Evolutionary conservation across 2,113 vertebrate species (phyloP), one percentile per base, ranked within the genome.

Genomic region (Hydropotes inermis): DNA sequence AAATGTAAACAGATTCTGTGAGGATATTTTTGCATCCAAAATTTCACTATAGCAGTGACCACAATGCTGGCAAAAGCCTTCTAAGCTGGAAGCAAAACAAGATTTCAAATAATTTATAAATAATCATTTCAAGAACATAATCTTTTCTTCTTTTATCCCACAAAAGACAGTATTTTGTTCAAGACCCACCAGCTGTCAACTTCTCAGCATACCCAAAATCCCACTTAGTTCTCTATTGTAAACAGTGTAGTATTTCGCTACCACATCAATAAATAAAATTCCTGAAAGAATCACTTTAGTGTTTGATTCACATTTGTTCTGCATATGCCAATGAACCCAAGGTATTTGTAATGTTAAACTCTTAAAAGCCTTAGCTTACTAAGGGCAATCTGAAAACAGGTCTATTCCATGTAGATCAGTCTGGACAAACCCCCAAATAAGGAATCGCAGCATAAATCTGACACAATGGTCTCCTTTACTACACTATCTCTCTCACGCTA

Each of bases 271-370:
- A 96, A 98, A 97, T 93, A 96, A 93, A 97, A 98, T 98, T 98
- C 98, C 97, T 98, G 96, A 96, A 98, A 98, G 98, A 98, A 98
- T 98, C 98, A 98, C 95, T 98, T 88, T 52, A 87, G 95, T 92
- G 98, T 98, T 99, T 98, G 97, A 98, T 97, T 98, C 98, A 98
- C 99, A 99, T 99, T 99, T 99, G 99, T 98, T 99, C 98, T 97
- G 98, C 98, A 99, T 97, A 99, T 99, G 98, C 98, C 98, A 58
- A 97, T 90, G 97, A 98, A 98, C 97, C 96, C 95, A 98, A 98
- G 98, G 98, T 98, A 98, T 98, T 98, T 97, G 0, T 82, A 33
- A 74, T 8, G 93, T 50, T 98, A 86, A 45, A 7, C 97, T 89
- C 95, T 97, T 15, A 74, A 97, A 95, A 94, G 96, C 92, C 83